Evolutionary conservation across 1,140 invertebrate genomes (phyloP).

Genomic region (Araneus ventricosus): DNA sequence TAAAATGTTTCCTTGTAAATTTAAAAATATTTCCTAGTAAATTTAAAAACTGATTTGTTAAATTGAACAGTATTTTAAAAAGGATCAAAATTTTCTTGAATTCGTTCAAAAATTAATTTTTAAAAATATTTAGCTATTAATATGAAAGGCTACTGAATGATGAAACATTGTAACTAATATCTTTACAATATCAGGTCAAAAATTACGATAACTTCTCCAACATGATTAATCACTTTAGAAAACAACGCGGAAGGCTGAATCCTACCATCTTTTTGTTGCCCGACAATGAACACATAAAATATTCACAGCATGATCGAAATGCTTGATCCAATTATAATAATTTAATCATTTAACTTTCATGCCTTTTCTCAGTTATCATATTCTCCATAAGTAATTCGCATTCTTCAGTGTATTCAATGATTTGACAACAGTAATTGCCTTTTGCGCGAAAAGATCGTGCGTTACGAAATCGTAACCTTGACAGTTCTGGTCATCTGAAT

Average conservation of each 20-base stretch:
- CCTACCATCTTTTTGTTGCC: not conserved
- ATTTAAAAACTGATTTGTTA: too few relatives aligned
- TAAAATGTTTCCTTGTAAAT: too few relatives aligned
- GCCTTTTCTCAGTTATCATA: not conserved
- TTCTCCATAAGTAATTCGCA: not conserved
- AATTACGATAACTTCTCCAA: not conserved
- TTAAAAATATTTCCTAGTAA: too few relatives aligned
- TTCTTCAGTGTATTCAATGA: not conserved
- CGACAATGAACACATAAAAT: not conserved
- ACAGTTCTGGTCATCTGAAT: not conserved
- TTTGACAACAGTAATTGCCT: slow-evolving; percentile 16
- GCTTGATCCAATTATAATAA: slow-evolving; percentile 26
- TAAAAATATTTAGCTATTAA: too few relatives aligned
- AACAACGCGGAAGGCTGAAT: not conserved
- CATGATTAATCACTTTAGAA: not conserved
- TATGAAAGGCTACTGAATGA: too few relatives aligned
- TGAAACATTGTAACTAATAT: not conserved
- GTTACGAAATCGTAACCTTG: not conserved
- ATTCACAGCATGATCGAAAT: slow-evolving; percentile 8
- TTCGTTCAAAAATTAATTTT: too few relatives aligned
- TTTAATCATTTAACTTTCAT: not conserved
- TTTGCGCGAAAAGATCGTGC: not conserved
- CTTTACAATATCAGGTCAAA: not conserved
- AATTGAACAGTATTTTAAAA: too few relatives aligned
- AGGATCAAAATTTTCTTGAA: too few relatives aligned